Base-by-base conservation (phyloP, 2,888 invertebrate species). In the Campoplex capitator region DNA sequence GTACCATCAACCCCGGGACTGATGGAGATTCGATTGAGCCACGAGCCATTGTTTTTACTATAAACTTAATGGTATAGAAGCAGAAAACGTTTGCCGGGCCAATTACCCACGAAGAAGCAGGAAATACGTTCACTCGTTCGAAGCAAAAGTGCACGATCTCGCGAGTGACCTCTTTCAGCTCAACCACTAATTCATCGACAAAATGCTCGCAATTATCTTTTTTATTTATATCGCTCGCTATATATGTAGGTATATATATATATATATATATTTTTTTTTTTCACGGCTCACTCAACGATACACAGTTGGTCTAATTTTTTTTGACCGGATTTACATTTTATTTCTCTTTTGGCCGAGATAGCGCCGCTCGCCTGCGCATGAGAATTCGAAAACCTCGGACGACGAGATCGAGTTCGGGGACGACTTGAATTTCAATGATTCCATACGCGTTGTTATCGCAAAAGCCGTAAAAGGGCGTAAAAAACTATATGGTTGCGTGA, bases 261-360 rank as follows among this genome's bases (percentile, higher is more conserved):
- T n/a, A n/a, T 42, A 4, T 42, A 4, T 9, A 4, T 42, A 4
- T 42, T 42, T 38, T 79, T 68, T 73, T 58, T 67, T 76, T 76
- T 83, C 76, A 79, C 75, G 65, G 54, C 23, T 68, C 58, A 62
- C 23, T 23, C 23, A 81, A 71, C 56, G 42, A 13, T 74, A 18
- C 84, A 87, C 84, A 87, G 83, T 84, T 84, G 84, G 70, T 68
- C 70, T 84, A 81, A 87, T 87, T 87, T 87, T 81, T 77, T 73
- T 78, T 77, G 77, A 28, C 45, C 84, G 38, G 78, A 87, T 81
- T 87, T 78, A 81, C 84, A 78, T 70, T 70, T 83, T 70, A 71
- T 79, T 76, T 81, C 84, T 45, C 54, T 68, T 23, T 23, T 73
- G 76, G 54, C 70, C 73, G 65, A 56, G 62, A 67, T 73, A 76